phyloP scores from a whole-genome alignment of 2,888 invertebrate genomes.

The Amblyteles armatorius region DNA sequence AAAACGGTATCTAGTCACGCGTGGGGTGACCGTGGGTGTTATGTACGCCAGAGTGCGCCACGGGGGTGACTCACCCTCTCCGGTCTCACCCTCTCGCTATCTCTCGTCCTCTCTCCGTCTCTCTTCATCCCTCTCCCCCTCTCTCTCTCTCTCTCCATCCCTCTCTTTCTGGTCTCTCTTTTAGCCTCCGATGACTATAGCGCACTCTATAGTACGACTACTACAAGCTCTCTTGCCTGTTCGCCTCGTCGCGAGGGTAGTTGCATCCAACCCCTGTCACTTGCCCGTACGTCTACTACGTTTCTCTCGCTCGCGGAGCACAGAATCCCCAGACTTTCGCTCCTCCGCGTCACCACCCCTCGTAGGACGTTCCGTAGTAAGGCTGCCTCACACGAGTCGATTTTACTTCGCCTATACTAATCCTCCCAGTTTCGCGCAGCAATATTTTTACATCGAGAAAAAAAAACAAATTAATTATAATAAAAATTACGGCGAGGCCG shows the following conservation, averaged over 20 bases:
- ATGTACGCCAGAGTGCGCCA: conserved; percentile 82
- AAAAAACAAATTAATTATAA: too few relatives aligned
- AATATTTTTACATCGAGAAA: neutral
- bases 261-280: conserved; percentile 79
- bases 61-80: conserved; percentile 83
- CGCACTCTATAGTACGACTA: conserved; percentile 24
- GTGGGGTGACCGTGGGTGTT: conserved; percentile 82
- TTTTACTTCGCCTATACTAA: conserved; percentile 35
- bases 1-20: conserved; percentile 84
- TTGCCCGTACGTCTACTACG: conserved; percentile 74
- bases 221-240: conserved; percentile 43
- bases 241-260: conserved; percentile 66
- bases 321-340: conserved; percentile 60
- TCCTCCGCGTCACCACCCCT: conserved; percentile 54
- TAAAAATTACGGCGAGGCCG: too few relatives aligned
- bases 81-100: conserved; percentile 67
- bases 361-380: conserved; percentile 56
- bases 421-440: neutral
- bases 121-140: conserved; percentile 58
- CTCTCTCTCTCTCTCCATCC: conserved; percentile 66
- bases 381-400: conserved; percentile 61
- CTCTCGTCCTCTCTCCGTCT: conserved; percentile 67
- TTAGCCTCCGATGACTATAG: conserved; percentile 41
- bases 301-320: conserved; percentile 59
- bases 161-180: conserved; percentile 59